A percentile compares a stretch with the other conserved stretches of the same genome.
phyloP scores from a whole-genome alignment of 2,888 invertebrate genomes.

The Lacanobia wlatinum region DNA sequence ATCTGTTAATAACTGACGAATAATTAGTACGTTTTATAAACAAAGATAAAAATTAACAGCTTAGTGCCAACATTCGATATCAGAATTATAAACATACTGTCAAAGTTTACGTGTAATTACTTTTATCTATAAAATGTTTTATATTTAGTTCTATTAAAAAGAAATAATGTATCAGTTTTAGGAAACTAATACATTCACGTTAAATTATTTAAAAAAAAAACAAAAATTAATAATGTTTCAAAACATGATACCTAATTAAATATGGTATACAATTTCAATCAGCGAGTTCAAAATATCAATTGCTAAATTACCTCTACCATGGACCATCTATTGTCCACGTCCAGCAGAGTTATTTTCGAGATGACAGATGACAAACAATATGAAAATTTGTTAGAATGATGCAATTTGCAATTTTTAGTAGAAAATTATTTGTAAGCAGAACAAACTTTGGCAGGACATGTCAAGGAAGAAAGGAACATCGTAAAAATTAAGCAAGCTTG shows the following conservation, averaged over 20 bases:
- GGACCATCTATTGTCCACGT: background rate
- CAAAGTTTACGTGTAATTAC: background rate
- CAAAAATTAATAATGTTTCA: background rate
- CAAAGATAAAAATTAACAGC: conserved; percentile 29
- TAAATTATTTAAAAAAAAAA: background rate
- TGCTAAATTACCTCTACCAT: background rate
- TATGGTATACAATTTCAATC: background rate
- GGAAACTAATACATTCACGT: background rate
- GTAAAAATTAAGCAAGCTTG: too few species aligned
- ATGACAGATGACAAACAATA: background rate
- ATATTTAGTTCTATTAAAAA: background rate
- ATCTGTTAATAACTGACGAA: background rate
- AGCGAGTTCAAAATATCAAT: background rate
- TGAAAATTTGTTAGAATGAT: background rate
- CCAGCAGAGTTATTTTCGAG: background rate
- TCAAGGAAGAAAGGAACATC: too few species aligned
- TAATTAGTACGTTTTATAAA: conserved; percentile 33
- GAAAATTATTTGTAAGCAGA: too few species aligned
- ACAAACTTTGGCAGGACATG: too few species aligned
- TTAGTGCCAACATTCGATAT: background rate
- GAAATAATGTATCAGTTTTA: too few species aligned
- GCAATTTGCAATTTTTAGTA: background rate
- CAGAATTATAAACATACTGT: background rate
- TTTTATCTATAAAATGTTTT: background rate
- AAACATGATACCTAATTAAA: background rate